Evolutionary conservation across 2,797 vertebrate genomes (phyloP).

Genomic region (Rhabdomys pumilio): DNA sequence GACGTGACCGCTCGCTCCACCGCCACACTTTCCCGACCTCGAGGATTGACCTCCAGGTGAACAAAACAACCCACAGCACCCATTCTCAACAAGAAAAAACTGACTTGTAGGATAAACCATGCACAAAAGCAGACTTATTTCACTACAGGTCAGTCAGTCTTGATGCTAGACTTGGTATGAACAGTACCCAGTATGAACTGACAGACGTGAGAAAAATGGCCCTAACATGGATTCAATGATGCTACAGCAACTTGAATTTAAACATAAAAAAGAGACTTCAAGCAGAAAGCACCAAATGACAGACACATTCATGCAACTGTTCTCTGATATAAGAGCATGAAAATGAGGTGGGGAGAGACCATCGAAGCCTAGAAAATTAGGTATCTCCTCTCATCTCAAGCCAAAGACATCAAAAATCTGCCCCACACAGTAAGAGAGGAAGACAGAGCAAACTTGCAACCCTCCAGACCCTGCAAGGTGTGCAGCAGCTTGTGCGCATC

Average conservation of each 20-base stretch:
- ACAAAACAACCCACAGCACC: neutral
- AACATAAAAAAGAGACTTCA: neutral
- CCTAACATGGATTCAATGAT: neutral
- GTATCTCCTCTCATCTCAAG: neutral
- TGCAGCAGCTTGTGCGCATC: neutral
- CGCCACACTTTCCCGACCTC: neutral
- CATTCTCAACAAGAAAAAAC: neutral
- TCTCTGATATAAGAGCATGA: neutral
- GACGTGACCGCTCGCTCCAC: neutral
- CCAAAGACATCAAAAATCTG: neutral
- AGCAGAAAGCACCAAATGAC: neutral
- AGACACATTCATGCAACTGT: neutral
- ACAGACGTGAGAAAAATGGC: neutral
- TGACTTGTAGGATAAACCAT: neutral
- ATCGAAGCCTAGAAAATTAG: neutral
- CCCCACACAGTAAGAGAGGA: neutral
- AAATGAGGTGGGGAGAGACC: neutral
- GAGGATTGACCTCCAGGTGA: neutral
- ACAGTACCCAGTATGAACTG: neutral
- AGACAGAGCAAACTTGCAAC: neutral
- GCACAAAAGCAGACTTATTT: neutral
- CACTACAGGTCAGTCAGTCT: neutral
- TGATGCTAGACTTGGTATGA: neutral
- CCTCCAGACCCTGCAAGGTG: neutral
- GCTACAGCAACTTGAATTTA: neutral